Percentiles rank a stretch among this genome's conserved stretches.
Conservation (phyloP, 1,140 invertebrate genomes). For the Wasmannia auropunctata region DNA sequence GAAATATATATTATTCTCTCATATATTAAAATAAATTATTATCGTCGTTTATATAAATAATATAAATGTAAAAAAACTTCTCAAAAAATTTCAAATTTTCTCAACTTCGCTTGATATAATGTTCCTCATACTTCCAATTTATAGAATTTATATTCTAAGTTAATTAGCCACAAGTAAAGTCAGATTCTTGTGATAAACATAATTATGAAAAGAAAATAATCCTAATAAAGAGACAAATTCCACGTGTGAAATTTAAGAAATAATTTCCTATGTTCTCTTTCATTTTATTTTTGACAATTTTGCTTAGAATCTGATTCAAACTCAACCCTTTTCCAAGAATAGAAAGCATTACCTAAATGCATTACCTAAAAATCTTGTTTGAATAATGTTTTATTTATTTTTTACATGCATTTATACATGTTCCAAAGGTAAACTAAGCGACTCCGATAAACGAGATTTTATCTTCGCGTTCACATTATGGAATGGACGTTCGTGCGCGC, state of each 20-base stretch:
- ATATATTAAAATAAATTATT: neutral
- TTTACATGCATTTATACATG: slow-evolving; percentile 19
- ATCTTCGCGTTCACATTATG: slow-evolving; percentile 9
- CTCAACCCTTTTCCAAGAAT: neutral
- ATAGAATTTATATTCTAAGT: neutral
- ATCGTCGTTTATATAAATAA: neutral
- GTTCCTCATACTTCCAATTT: neutral
- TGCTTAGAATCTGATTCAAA: neutral
- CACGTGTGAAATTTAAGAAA: neutral
- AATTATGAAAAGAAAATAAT: neutral
- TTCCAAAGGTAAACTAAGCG: neutral
- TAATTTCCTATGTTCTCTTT: neutral
- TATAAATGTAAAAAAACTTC: neutral
- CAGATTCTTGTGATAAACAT: neutral
- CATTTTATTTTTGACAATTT: neutral
- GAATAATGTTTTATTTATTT: slow-evolving; percentile 41
- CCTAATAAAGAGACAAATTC: neutral
- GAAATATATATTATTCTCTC: neutral
- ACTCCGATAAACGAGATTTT: slow-evolving; percentile 5
- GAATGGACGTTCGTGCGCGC: neutral
- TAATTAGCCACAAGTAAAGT: neutral
- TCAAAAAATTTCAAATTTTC: neutral
- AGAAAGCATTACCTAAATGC: neutral
- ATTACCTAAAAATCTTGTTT: neutral
- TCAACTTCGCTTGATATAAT: neutral